Percentiles rank a stretch among this genome's conserved stretches.
Evolutionary conservation across 2,113 vertebrate genomes (phyloP).

Genomic region (Psophia crepitans): DNA sequence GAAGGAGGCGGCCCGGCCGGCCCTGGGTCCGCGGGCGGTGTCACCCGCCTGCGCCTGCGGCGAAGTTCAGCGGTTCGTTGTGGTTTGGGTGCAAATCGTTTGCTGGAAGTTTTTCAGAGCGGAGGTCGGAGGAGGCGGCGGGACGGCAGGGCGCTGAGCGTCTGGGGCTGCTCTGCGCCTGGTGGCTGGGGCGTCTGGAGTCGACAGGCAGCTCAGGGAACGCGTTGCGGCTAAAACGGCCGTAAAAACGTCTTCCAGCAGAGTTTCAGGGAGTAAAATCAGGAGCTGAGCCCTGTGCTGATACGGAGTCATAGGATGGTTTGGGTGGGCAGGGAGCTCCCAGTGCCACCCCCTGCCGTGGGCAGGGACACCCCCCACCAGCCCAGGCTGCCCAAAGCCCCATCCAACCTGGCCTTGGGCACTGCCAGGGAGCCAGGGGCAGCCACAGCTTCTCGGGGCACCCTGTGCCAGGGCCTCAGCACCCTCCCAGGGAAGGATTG

Average conservation of each 20-base stretch:
- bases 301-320: no score
- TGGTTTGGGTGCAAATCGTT: background rate
- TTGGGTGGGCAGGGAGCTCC: no score
- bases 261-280: background rate
- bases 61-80: no score
- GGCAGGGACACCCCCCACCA: no score
- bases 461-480: no score
- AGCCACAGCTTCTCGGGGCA: no score
- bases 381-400: no score
- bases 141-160: background rate
- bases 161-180: background rate
- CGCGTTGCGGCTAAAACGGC: background rate
- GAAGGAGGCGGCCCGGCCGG: background rate
- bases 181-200: background rate
- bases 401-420: no score
- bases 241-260: no score
- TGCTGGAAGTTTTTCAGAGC: background rate
- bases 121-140: background rate
- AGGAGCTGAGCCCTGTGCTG: background rate
- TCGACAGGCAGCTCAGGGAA: background rate
- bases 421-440: no score
- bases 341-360: no score
- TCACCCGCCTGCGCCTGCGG: background rate
- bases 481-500: no score
- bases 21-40: background rate